These are phyloP conservation scores for Branchellion lobata DNA, from an alignment of 2,888 invertebrate genomes.

Conservation along the genomic window DNA sequence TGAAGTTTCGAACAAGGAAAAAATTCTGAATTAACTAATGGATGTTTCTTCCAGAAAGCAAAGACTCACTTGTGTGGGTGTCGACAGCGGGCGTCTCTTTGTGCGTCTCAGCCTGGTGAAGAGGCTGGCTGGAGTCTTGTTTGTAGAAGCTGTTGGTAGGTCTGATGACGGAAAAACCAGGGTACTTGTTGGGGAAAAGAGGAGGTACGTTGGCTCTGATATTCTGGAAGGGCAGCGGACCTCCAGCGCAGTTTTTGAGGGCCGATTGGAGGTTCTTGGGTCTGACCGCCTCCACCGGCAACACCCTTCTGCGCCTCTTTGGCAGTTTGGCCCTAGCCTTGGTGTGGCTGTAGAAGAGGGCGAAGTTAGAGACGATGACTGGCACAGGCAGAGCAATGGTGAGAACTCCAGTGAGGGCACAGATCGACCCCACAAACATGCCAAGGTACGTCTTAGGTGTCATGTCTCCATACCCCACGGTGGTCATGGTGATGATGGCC, in stretches of 20 bases:
- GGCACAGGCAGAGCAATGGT: slow-evolving; percentile 92
- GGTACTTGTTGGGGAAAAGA: slow-evolving; percentile 25
- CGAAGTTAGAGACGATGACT: slow-evolving; percentile 93
- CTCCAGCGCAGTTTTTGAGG: slow-evolving; percentile 65
- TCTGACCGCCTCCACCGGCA: slow-evolving; percentile 74
- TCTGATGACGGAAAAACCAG: not conserved
- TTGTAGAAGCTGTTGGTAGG: not conserved
- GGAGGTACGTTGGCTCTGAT: slow-evolving; percentile 26
- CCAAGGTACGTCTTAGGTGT: slow-evolving; percentile 87
- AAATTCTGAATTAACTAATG: no score
- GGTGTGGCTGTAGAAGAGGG: slow-evolving; percentile 94
- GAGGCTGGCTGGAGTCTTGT: not conserved
- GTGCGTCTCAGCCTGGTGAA: no score
- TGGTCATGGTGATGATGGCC: slow-evolving; percentile 94
- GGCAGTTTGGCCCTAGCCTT: slow-evolving; percentile 95
- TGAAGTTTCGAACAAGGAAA: no score
- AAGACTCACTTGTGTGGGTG: no score
- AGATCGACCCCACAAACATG: slow-evolving; percentile 93
- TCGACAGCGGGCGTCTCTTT: no score
- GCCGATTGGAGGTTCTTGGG: slow-evolving; percentile 64
- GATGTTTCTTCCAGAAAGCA: no score
- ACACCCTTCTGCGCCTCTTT: slow-evolving; percentile 81
- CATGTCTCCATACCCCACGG: slow-evolving; percentile 93
- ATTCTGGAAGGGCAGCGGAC: slow-evolving; percentile 57
- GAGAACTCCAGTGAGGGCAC: slow-evolving; percentile 85